Conservation (phyloP, 1,140 invertebrate species). For the Ceratina japonica region DNA sequence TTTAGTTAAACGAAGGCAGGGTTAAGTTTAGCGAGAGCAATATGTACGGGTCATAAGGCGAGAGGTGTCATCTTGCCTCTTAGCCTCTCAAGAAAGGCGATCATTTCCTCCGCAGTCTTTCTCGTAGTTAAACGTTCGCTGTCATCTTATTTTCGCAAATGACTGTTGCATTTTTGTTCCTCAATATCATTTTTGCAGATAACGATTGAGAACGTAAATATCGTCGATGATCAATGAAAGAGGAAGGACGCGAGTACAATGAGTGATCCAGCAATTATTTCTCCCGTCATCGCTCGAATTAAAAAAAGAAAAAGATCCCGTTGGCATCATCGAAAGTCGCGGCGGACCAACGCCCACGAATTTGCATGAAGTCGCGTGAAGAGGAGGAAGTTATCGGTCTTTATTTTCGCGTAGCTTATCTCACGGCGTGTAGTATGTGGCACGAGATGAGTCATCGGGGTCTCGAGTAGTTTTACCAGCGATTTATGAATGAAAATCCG, state of each 20-base stretch:
- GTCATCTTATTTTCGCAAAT: no score
- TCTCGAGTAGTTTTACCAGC: conserved; percentile 52
- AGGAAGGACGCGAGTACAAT: no score
- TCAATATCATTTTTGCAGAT: background rate
- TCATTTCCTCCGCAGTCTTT: background rate
- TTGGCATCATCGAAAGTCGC: background rate
- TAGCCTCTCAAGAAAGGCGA: conserved; percentile 16
- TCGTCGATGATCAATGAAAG: no score
- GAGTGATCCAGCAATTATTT: no score
- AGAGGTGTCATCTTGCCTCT: conserved; percentile 72
- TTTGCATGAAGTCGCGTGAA: conserved; percentile 22
- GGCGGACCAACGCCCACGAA: background rate
- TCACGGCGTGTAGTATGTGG: conserved; percentile 47
- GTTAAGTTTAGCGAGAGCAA: conserved; percentile 64
- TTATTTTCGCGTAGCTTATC: conserved; percentile 66
- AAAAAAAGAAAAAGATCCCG: background rate
- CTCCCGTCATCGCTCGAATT: background rate
- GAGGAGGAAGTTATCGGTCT: conserved; percentile 36
- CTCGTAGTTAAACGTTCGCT: background rate
- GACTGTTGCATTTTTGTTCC: no score
- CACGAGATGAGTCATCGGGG: conserved; percentile 54
- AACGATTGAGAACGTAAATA: no score
- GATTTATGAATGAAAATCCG: conserved; percentile 78
- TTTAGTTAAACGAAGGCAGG: conserved; percentile 67
- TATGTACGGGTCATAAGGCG: conserved; percentile 70